phyloP scores from a whole-genome alignment of 1,140 invertebrate genomes.

The Drosophila kanapiae region DNA sequence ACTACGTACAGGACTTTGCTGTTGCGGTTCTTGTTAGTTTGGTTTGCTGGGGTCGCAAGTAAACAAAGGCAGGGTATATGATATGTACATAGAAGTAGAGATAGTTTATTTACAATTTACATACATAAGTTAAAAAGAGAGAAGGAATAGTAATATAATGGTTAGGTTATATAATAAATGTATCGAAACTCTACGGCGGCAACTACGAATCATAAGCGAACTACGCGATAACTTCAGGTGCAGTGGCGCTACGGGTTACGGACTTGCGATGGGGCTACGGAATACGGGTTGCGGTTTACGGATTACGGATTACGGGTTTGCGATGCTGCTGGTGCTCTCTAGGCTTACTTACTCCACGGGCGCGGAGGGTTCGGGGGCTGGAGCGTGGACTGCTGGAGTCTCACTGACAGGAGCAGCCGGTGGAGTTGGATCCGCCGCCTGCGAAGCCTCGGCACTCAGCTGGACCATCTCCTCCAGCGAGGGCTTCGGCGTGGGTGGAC shows the following conservation, averaged over 20 bases:
- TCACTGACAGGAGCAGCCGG: conserved; percentile 10
- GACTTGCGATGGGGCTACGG: conserved; percentile 20
- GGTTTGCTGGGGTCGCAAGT: conserved; percentile 50
- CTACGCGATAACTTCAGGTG: conserved; percentile 54
- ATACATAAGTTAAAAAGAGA: conserved; percentile 45
- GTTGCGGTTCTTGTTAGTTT: conserved; percentile 70
- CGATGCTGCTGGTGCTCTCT: conserved; percentile 51
- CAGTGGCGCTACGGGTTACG: conserved; percentile 40
- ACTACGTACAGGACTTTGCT: conserved; percentile 70
- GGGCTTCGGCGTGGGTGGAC: conserved; percentile 78
- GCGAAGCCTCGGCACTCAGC: conserved; percentile 46
- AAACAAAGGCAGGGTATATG: conserved; percentile 72
- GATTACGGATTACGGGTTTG: conserved; percentile 19
- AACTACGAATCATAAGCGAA: conserved; percentile 49
- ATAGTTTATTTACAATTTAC: conserved; percentile 80
- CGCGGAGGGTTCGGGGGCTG: conserved; percentile 24
- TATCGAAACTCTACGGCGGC: conserved; percentile 37
- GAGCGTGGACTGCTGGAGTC: background rate
- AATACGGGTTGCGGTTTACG: conserved; percentile 26
- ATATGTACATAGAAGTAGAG: conserved; percentile 74
- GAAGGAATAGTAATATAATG: conserved; percentile 36
- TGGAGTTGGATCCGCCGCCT: conserved; percentile 4
- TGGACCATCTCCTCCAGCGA: conserved; percentile 74
- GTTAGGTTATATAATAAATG: conserved; percentile 48
- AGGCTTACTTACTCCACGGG: conserved; percentile 62